Conservation (phyloP, 2,888 invertebrate species). For the Graphium colonna region DNA sequence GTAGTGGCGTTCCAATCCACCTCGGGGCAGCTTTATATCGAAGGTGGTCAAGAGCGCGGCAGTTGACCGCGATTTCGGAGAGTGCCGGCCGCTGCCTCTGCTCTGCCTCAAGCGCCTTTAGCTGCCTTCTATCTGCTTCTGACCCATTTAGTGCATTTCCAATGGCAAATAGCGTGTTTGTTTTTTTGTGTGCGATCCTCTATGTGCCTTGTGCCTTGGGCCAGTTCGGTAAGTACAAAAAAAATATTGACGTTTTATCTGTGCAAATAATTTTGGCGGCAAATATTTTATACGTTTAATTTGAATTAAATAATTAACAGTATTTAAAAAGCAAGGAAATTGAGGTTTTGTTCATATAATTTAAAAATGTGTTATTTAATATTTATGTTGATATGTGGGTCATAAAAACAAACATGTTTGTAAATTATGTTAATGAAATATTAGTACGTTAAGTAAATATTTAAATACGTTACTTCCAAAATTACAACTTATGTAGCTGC, state of each 20-base stretch:
- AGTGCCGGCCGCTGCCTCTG: neutral
- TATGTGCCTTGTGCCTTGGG: constrained; percentile 44
- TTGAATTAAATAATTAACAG: too few relatives aligned
- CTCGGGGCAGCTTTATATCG: constrained; percentile 30
- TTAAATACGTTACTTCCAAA: neutral
- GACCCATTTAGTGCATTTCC: neutral
- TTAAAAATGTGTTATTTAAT: too few relatives aligned
- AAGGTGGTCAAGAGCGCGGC: constrained; percentile 32
- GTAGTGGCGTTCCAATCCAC: constrained; percentile 23
- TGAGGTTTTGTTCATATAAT: too few relatives aligned
- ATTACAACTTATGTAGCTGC: too few relatives aligned
- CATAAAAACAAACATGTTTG: too few relatives aligned
- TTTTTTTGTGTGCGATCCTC: constrained; percentile 47
- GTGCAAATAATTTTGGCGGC: constrained; percentile 16
- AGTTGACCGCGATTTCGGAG: constrained; percentile 18
- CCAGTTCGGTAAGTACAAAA: constrained; percentile 55
- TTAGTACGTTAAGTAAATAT: neutral
- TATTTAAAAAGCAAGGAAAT: too few relatives aligned
- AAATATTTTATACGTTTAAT: neutral
- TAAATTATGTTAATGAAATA: neutral
- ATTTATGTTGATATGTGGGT: too few relatives aligned
- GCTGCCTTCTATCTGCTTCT: too few relatives aligned
- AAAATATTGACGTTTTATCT: constrained; percentile 1
- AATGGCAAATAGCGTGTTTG: constrained; percentile 26
- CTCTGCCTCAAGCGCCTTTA: neutral